These are phyloP conservation scores for Talpa occidentalis DNA, from an alignment of 2,113 vertebrate genomes.

Conservation along the genomic window DNA sequence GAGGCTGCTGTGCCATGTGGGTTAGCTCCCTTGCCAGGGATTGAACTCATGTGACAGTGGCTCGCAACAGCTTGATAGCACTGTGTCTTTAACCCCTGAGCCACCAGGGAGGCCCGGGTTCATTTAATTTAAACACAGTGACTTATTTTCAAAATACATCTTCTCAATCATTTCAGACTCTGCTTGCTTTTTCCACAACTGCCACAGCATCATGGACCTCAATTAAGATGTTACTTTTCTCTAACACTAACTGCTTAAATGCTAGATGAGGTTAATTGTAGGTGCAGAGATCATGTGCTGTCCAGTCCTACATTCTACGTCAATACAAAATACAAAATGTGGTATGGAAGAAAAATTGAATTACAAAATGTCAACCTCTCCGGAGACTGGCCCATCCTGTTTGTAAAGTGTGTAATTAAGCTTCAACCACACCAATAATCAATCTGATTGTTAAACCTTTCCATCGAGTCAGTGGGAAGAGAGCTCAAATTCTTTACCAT, in stretches of 20 bases:
- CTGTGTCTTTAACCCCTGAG: too few species aligned
- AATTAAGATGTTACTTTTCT: slow-evolving; percentile 52
- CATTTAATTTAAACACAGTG: slow-evolving; percentile 60
- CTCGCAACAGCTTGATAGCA: too few species aligned
- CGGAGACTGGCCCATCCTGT: slow-evolving; percentile 55
- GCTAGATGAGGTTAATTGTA: slow-evolving; percentile 27
- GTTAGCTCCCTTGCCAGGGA: too few species aligned
- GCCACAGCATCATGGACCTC: background rate
- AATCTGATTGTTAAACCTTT: slow-evolving; percentile 51
- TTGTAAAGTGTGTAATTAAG: slow-evolving; percentile 64
- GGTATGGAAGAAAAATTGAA: background rate
- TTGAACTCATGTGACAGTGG: too few species aligned
- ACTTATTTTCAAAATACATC: slow-evolving; percentile 1
- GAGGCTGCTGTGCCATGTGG: too few species aligned
- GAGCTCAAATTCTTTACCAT: background rate
- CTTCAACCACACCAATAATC: slow-evolving; percentile 59
- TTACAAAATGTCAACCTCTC: slow-evolving; percentile 3
- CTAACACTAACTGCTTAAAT: slow-evolving; percentile 38
- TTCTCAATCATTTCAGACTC: background rate
- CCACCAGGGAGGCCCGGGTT: too few species aligned
- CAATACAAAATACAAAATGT: background rate
- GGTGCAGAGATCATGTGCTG: background rate
- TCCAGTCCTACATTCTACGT: background rate
- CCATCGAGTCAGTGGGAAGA: slow-evolving; percentile 34
- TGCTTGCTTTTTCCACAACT: background rate